phyloP scores from a whole-genome alignment of 2,888 invertebrate species.

The Elmis aenea region DNA sequence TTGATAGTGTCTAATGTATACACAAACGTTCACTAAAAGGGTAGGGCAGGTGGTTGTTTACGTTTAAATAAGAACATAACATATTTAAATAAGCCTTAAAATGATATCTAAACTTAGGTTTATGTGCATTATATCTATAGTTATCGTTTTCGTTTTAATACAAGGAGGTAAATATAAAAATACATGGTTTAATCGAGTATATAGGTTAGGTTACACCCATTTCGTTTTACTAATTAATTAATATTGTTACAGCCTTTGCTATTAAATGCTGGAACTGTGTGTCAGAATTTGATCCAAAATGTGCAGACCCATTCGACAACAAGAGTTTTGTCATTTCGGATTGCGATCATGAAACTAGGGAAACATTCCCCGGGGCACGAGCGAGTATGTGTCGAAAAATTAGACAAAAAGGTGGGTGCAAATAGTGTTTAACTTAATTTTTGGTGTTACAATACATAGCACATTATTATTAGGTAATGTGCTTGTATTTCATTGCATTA shows the following conservation, averaged over 20 bases:
- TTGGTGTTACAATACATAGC: too few relatives aligned
- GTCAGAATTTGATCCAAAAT: slow-evolving; percentile 83
- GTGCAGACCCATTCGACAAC: slow-evolving; percentile 90
- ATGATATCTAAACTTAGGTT: too few relatives aligned
- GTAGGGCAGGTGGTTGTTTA: too few relatives aligned
- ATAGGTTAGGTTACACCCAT: slow-evolving; percentile 13
- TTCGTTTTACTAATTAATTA: too few relatives aligned
- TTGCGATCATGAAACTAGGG: slow-evolving; percentile 38
- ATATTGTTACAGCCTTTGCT: slow-evolving; percentile 33
- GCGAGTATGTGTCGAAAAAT: slow-evolving; percentile 90
- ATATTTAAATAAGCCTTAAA: too few relatives aligned
- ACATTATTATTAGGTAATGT: too few relatives aligned
- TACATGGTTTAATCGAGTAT: slow-evolving; percentile 1
- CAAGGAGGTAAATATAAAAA: slow-evolving; percentile 17
- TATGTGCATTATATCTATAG: too few relatives aligned
- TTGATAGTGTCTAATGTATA: too few relatives aligned
- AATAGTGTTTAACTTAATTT: too few relatives aligned
- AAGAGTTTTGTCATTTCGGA: slow-evolving; percentile 80
- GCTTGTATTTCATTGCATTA: too few relatives aligned
- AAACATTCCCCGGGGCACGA: slow-evolving; percentile 60
- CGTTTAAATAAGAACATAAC: too few relatives aligned
- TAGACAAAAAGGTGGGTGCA: slow-evolving; percentile 71
- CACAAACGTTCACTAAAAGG: too few relatives aligned
- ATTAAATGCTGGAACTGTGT: slow-evolving; percentile 91
- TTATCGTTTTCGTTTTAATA: slow-evolving; percentile 18